Evolutionary conservation across 2,113 vertebrate species (phyloP).

Genomic region (Tyto alba): DNA sequence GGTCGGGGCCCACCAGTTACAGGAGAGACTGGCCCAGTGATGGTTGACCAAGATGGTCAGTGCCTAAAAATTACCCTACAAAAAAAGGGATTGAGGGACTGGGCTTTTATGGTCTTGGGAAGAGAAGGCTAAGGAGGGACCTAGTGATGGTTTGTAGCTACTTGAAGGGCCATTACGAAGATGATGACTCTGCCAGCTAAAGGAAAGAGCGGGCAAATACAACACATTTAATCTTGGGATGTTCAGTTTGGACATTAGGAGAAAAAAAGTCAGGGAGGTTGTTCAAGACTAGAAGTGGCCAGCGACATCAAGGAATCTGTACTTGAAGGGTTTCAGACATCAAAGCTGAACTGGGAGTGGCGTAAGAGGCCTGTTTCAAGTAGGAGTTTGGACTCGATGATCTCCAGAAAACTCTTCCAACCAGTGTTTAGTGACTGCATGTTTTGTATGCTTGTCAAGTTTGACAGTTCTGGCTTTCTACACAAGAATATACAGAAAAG

Average conservation of each 20-base stretch:
- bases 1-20: rapidly evolving
- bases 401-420: not conserved
- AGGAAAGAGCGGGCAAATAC: not conserved
- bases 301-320: not conserved
- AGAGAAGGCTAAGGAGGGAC: not conserved
- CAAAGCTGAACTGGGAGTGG: not conserved
- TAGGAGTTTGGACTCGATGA: not conserved
- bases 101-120: not conserved
- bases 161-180: not conserved
- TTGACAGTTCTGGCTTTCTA: not conserved
- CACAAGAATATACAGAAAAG: not conserved
- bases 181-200: not conserved
- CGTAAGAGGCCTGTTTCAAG: not conserved
- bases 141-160: not conserved
- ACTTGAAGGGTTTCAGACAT: not conserved
- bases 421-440: not conserved
- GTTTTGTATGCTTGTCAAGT: not conserved
- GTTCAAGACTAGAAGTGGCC: not conserved
- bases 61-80: not conserved
- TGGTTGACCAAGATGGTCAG: rapidly evolving
- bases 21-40: not conserved
- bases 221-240: not conserved
- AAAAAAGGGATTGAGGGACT: not conserved
- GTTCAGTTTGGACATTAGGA: not conserved
- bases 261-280: not conserved